Evolutionary conservation across 2,113 vertebrate genomes (phyloP).

Genomic region (Amazona guildingii): DNA sequence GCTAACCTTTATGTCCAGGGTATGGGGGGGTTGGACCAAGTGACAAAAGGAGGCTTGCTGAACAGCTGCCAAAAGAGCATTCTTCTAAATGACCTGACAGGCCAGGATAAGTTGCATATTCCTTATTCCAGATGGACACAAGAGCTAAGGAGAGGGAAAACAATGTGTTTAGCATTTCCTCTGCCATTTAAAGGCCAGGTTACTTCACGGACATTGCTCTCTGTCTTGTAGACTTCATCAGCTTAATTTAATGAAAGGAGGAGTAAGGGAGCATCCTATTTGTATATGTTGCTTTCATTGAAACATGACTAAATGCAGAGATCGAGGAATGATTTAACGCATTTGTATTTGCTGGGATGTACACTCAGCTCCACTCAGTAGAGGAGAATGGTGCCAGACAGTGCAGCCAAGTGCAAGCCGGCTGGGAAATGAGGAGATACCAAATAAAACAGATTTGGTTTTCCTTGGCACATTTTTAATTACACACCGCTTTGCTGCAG

Average conservation of each 20-base stretch:
- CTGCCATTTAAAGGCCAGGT: not conserved
- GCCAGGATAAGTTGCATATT: slow-evolving; percentile 78
- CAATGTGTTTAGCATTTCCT: not conserved
- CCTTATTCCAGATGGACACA: slow-evolving; percentile 68
- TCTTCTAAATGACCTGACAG: slow-evolving; percentile 80
- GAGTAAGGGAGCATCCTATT: not conserved
- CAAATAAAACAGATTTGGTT: not conserved
- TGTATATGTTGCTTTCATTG: not conserved
- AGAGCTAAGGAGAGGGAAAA: slow-evolving; percentile 67
- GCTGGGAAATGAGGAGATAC: not conserved
- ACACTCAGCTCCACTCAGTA: not conserved
- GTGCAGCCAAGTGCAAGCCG: not conserved
- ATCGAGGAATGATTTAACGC: not conserved
- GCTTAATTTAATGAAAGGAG: not conserved
- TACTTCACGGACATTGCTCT: not conserved
- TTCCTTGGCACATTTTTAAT: not conserved
- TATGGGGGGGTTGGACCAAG: not conserved
- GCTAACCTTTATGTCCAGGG: slow-evolving; percentile 37
- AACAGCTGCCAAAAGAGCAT: slow-evolving; percentile 73
- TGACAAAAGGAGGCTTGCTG: slow-evolving; percentile 72
- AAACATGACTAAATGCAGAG: not conserved
- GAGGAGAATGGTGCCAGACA: not conserved
- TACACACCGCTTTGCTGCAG: not conserved
- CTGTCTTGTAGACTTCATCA: not conserved
- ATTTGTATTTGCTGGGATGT: not conserved